phyloP scores from a whole-genome alignment of 2,888 invertebrate genomes.

The Hesperia comma region DNA sequence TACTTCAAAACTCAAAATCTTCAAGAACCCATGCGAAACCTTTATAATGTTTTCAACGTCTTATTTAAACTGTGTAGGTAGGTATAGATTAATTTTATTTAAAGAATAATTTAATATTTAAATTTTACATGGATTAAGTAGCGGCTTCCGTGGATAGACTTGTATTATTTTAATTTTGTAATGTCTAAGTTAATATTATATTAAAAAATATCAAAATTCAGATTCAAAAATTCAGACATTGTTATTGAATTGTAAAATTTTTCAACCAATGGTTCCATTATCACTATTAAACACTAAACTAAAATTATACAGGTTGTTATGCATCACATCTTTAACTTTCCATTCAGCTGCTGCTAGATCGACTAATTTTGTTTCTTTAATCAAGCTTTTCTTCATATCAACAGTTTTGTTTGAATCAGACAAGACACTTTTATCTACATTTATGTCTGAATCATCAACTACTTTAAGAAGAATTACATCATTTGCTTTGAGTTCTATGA shows the following conservation, averaged over 20 bases:
- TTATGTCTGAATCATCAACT: constrained; percentile 20
- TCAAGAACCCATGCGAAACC: no score
- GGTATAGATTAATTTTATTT: no score
- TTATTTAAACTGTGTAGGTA: no score
- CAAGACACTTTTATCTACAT: not conserved
- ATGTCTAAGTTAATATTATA: no score
- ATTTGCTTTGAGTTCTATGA: constrained; percentile 31
- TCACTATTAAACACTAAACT: not conserved
- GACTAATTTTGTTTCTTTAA: not conserved
- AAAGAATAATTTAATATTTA: no score
- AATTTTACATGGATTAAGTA: no score
- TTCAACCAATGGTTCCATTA: not conserved
- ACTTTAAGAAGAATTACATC: constrained; percentile 38
- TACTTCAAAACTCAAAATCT: no score
- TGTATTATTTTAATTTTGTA: no score
- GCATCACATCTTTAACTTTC: not conserved
- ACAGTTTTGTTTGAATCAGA: not conserved
- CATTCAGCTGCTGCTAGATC: not conserved
- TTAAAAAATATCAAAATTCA: no score
- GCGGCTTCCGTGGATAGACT: no score
- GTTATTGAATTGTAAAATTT: not conserved
- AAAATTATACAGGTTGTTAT: constrained; percentile 7
- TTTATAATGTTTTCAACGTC: no score
- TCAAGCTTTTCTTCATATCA: not conserved
- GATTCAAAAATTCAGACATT: not conserved